Evolutionary conservation across 2,113 vertebrate genomes (phyloP), one percentile per base, ranked within the genome.

Genomic region (Ophiodon elongatus): DNA sequence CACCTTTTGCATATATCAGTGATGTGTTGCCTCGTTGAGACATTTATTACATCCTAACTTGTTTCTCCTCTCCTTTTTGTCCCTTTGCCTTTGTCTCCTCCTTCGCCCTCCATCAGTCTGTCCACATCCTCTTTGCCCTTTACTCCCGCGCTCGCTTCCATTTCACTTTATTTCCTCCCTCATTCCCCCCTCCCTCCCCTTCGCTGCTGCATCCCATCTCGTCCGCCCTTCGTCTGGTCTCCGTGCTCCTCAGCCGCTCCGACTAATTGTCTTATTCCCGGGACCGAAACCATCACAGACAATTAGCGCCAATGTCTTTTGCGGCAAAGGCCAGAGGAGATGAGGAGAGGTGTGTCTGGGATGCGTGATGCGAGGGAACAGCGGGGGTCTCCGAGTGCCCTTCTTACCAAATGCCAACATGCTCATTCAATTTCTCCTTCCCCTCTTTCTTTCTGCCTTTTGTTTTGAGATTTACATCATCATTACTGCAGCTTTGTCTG

Each of bases 401-500:
- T 89, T 90, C 79, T 88, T 82, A 82, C 72, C 72, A 91, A 93
- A 91, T 92, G 82, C 84, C 90, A 92, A 80, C 86, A 74, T 50
- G 80, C 80, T 85, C 82, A 50, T 91, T 85, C 75, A 60, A 25
- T 88, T 88, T 85, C 73, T 87, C 56, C 66, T 82, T 76, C 70
- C 33, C 64, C 29, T 62, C 62, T 43, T 71, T 64, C 35, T 80
- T 63, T 73, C 37, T 72, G 76, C 54, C 74, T 87, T 91, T 91
- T 91, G 88, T 93, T 87, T 90, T 88, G 66, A 80, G 79, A 89
- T 92, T 89, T 83, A 84, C 85, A 80, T 88, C 89, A 86, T 89
- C 79, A 83, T 83, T 74, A 72, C 71, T 73, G 73, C 71, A 83
- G 83, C 72, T 47, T 76, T 81, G 81, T 81, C 57, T 81, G 79